Percentiles rank a stretch among this genome's conserved stretches.
phyloP scores from a whole-genome alignment of 37 sponge, comb jelly and placozoan species.

The Tethya wilhelma region DNA sequence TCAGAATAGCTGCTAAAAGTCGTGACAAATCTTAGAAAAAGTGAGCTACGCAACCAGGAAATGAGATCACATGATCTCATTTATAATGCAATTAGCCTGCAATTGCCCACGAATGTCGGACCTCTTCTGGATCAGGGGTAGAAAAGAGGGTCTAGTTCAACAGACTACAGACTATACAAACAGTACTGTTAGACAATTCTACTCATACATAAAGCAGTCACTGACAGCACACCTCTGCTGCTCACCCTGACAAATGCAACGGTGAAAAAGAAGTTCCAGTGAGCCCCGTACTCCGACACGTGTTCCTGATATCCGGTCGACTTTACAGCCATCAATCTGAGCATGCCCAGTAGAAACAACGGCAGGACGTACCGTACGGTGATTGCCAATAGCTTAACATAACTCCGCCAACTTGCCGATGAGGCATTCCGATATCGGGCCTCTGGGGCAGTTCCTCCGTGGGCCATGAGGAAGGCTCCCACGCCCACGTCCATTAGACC shows the following conservation, averaged over 20 bases:
- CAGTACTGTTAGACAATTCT: too few relatives aligned
- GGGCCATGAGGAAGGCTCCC: constrained; percentile 82
- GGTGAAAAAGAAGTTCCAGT: constrained; percentile 99
- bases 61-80: too few relatives aligned
- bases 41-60: too few relatives aligned
- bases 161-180: too few relatives aligned
- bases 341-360: constrained; percentile 80
- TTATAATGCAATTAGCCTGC: too few relatives aligned
- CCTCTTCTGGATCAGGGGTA: too few relatives aligned
- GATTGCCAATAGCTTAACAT: constrained; percentile 10
- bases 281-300: constrained; percentile 92
- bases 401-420: background rate
- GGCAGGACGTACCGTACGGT: constrained; percentile 42
- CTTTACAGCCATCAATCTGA: constrained; percentile 69
- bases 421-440: constrained; percentile 23
- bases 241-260: constrained; percentile 84
- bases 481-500: constrained; percentile 98
- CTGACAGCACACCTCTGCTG: constrained; percentile 5
- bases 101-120: too few relatives aligned
- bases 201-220: background rate
- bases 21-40: too few relatives aligned
- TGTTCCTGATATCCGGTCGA: constrained; percentile 79
- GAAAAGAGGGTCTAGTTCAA: too few relatives aligned
- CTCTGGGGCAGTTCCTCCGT: constrained; percentile 85
- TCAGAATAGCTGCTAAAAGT: too few relatives aligned